Evolutionary conservation across 2,113 vertebrate genomes (phyloP), one percentile per base, ranked within the genome.

Genomic region (Rhizomys pruinosus): DNA sequence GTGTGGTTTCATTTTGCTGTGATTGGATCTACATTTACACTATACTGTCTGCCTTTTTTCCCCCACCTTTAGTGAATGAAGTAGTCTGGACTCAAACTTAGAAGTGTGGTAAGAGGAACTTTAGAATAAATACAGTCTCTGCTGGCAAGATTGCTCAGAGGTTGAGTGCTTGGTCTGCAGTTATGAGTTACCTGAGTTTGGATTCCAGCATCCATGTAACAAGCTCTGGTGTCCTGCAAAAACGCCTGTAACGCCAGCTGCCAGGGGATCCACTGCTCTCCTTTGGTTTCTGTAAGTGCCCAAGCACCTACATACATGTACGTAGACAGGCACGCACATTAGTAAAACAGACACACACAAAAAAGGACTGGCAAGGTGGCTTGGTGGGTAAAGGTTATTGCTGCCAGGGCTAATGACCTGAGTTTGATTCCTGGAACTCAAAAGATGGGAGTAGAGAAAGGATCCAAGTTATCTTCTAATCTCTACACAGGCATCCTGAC

Each of bases 1-100:
- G 80, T 87, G 55, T 32, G 42, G n/a, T 93, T 87, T 91, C 39
- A 63, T 87, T 97, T 94, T 94, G 42, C 34, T 90, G 1, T 93
- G 84, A 79, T 95, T 55, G 84, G 78, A 89, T 72, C 59, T 92
- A 20, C 7, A 32, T 92, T 89, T 79, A 86, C 27, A 76, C 55
- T 80, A 39, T 2, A 37, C 10, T 59, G 10, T 89, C 25, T 76
- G n/a, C n/a, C n/a, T n/a, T n/a, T 81, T 92, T 63, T 34, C 92
- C 90, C 42, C 47, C 12, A 23, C 93, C 47, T 34, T 87, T 12
- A 85, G 0, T 81, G 76, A 68, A 29, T 86, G 44, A 96, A 90
- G 39, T 77, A 76, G 81, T 92, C 23, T 90, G 9, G 89, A 44
- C 57, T 93, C 63, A 85, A 8, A 69, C 52, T 95, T 93, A 79